phyloP scores from a whole-genome alignment of 2,888 invertebrate species.

The Rhagonycha fulva region DNA sequence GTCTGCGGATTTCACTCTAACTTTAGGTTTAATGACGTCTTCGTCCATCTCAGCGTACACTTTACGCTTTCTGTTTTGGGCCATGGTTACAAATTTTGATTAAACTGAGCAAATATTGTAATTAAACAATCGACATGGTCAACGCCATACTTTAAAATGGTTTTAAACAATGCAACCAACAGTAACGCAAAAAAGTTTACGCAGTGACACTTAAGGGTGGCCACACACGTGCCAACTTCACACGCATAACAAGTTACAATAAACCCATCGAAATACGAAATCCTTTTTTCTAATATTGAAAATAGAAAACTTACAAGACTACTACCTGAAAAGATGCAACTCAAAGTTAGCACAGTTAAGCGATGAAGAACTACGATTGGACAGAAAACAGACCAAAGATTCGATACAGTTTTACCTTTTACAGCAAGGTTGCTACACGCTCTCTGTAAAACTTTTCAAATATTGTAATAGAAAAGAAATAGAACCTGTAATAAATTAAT shows the following conservation, averaged over 20 bases:
- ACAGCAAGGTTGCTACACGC: too few relatives aligned
- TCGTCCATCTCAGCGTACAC: neutral
- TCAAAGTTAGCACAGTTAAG: too few relatives aligned
- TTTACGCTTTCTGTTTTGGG: neutral
- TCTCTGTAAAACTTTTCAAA: too few relatives aligned
- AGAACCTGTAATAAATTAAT: too few relatives aligned
- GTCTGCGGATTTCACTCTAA: slow-evolving; percentile 23
- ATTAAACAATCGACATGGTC: neutral
- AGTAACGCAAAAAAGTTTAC: neutral
- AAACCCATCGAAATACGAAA: too few relatives aligned
- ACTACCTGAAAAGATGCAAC: neutral
- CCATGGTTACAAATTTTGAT: neutral
- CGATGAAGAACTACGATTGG: too few relatives aligned
- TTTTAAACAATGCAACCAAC: neutral
- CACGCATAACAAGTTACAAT: too few relatives aligned
- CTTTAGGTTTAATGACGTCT: neutral
- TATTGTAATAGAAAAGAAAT: too few relatives aligned
- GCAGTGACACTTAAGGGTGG: neutral
- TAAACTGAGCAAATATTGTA: neutral
- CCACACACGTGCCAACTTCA: too few relatives aligned
- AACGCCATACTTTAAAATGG: neutral
- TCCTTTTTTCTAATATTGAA: neutral
- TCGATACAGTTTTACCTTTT: too few relatives aligned
- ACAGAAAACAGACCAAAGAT: too few relatives aligned
- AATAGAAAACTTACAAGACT: neutral